Conservation (phyloP, 2,888 invertebrate genomes). For the Amphipoea lucens region DNA sequence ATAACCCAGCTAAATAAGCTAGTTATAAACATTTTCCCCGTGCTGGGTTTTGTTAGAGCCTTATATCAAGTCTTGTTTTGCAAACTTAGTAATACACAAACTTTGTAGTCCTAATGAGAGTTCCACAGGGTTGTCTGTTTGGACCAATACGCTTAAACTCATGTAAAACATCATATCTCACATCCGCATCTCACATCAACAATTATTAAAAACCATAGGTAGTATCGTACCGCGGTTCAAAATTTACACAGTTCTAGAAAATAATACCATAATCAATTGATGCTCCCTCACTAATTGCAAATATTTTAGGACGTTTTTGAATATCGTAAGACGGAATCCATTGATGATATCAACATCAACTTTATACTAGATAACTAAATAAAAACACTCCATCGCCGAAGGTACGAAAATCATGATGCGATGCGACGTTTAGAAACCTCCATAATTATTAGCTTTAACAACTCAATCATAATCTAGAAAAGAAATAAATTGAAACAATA, state of each 20-base stretch:
- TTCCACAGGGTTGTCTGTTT: conserved; percentile 10
- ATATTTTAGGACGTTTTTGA: neutral
- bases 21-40: neutral
- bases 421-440: neutral
- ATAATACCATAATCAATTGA: neutral
- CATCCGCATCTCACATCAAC: neutral
- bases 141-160: neutral
- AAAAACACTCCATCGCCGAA: neutral
- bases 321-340: neutral
- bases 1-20: neutral
- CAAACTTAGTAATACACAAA: neutral
- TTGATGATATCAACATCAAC: neutral
- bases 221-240: neutral
- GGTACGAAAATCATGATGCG: neutral
- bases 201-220: neutral
- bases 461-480: conserved; percentile 9
- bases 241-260: neutral
- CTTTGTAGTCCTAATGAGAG: neutral
- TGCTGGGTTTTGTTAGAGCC: neutral
- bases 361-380: neutral
- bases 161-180: neutral
- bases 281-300: neutral
- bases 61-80: neutral
- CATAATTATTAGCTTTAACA: neutral
- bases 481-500: conserved; percentile 50